phyloP scores from a whole-genome alignment of 2,888 invertebrate species.

The Hymenopus coronatus region DNA sequence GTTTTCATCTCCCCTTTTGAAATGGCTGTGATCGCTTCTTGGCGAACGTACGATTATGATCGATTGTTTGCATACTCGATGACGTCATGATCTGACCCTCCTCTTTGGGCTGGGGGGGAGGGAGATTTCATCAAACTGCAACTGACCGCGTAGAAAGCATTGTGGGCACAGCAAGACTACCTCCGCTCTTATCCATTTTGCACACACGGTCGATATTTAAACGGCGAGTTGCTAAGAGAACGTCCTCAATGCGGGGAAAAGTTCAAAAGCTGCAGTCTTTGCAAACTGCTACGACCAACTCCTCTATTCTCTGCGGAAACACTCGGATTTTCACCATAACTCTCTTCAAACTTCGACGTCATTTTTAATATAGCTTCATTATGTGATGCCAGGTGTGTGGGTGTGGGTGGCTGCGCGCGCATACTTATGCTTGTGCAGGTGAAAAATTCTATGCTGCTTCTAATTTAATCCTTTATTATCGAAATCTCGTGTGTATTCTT shows the following conservation, averaged over 20 bases:
- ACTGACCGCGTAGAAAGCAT: neutral
- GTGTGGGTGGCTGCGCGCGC: neutral
- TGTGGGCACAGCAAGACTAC: neutral
- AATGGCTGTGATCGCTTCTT: slow-evolving; percentile 7
- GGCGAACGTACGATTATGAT: neutral
- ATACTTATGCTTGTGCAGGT: too few species aligned
- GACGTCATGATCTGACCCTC: slow-evolving; percentile 5
- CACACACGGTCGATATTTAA: neutral
- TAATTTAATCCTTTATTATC: too few species aligned
- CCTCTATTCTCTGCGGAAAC: neutral
- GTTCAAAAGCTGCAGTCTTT: neutral
- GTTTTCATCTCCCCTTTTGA: neutral
- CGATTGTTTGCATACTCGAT: slow-evolving; percentile 17
- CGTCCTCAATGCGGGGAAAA: neutral
- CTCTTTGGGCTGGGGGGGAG: neutral
- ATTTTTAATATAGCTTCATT: neutral
- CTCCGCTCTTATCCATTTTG: neutral
- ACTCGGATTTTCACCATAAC: neutral
- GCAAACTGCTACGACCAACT: neutral
- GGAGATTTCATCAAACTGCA: neutral
- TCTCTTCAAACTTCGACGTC: neutral
- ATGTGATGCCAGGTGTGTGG: neutral
- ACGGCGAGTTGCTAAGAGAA: neutral
- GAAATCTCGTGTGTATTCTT: too few species aligned
- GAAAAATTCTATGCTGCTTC: too few species aligned